These are phyloP conservation scores for Melanerpes formicivorus DNA, from an alignment of 2,113 vertebrate genomes.

Conservation along the genomic window DNA sequence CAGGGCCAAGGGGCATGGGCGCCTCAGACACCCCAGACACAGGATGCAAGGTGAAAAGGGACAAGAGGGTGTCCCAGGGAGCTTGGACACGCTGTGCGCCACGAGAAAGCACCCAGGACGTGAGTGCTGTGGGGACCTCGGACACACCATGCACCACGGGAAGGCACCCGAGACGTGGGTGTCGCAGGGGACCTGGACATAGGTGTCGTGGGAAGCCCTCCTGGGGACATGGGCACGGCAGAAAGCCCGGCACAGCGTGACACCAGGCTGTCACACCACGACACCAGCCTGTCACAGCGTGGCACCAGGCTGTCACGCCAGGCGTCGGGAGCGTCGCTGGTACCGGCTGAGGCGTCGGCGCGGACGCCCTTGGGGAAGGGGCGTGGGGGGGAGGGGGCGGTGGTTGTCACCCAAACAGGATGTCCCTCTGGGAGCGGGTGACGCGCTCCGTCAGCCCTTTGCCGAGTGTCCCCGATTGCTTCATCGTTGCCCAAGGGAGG, in stretches of 20 bases:
- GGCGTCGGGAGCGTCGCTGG: background rate
- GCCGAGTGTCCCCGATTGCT: slow-evolving; percentile 58
- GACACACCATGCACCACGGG: rapidly evolving
- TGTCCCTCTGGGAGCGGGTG: slow-evolving; percentile 54
- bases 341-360: background rate
- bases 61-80: background rate
- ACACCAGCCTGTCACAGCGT: background rate
- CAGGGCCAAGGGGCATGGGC: background rate
- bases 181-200: rapidly evolving
- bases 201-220: background rate
- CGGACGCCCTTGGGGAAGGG: slow-evolving; percentile 7
- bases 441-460: slow-evolving; percentile 61
- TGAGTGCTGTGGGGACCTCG: rapidly evolving
- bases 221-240: background rate
- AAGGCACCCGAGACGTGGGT: rapidly evolving
- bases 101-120: rapidly evolving
- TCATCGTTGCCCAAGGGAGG: slow-evolving; percentile 52
- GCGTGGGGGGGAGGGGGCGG: background rate
- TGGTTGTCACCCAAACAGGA: slow-evolving; percentile 47
- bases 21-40: background rate
- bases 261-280: background rate
- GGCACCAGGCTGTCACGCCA: background rate
- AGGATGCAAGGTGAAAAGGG: rapidly evolving
- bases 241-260: background rate
- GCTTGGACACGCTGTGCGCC: rapidly evolving